Conservation (phyloP, 2,888 invertebrate species). For the Ophioninae sp. region DNA sequence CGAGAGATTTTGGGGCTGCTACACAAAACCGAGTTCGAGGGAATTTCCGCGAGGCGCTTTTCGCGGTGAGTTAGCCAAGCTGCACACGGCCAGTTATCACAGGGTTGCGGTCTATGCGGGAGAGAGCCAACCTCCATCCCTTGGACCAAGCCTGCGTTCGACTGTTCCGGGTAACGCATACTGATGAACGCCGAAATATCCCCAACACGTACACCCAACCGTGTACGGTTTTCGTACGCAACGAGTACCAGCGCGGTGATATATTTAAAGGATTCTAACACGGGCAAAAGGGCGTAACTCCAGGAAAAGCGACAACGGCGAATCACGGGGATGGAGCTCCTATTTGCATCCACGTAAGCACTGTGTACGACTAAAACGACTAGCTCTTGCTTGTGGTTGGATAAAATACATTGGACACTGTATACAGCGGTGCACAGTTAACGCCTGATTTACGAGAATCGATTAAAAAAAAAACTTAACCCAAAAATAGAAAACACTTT, state of each 20-base stretch:
- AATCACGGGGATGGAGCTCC: not conserved
- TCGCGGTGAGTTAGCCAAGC: conserved; percentile 44
- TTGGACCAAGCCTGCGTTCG: conserved; percentile 50
- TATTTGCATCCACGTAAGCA: not conserved
- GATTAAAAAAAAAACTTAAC: too few species aligned
- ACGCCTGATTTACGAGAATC: conserved; percentile 69
- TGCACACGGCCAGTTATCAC: conserved; percentile 60
- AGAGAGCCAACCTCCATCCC: conserved; percentile 47
- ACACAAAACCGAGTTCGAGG: conserved; percentile 5
- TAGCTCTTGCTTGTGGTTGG: conserved; percentile 39
- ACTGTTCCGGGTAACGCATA: conserved; percentile 1
- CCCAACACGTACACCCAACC: not conserved
- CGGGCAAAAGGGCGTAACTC: conserved; percentile 10
- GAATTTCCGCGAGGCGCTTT: conserved; percentile 31
- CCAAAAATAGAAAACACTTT: too few species aligned
- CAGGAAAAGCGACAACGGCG: not conserved
- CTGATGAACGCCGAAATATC: not conserved
- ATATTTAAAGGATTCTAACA: not conserved
- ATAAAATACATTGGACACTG: conserved; percentile 49
- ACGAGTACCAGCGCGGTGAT: not conserved
- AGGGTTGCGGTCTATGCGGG: conserved; percentile 56
- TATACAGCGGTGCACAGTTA: conserved; percentile 63
- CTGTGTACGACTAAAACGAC: not conserved
- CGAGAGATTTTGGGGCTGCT: conserved; percentile 5
- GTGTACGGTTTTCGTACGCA: not conserved